phyloP scores from a whole-genome alignment of 2,888 invertebrate species.

The Mythimna albipuncta region DNA sequence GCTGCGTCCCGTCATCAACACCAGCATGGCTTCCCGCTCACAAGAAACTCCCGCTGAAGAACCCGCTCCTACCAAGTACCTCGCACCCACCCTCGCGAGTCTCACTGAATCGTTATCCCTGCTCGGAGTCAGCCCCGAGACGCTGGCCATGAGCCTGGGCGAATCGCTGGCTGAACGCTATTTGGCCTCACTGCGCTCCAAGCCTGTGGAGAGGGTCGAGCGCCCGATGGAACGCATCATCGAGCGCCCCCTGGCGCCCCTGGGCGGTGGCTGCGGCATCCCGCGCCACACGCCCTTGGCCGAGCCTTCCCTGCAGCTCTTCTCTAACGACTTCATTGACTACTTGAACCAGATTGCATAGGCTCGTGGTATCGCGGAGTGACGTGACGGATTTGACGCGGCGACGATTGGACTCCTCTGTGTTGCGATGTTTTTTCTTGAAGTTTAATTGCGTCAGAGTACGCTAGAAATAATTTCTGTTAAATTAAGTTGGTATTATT shows the following conservation, averaged over 20 bases:
- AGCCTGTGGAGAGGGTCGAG: constrained; percentile 71
- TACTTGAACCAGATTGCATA: constrained; percentile 92
- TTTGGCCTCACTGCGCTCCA: constrained; percentile 83
- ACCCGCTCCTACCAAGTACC: constrained; percentile 72
- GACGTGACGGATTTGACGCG: constrained; percentile 69
- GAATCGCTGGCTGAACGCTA: constrained; percentile 88
- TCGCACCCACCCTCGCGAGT: constrained; percentile 80
- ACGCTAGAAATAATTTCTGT: constrained; percentile 87
- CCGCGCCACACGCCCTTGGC: constrained; percentile 74
- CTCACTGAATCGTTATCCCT: constrained; percentile 86
- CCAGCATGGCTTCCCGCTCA: constrained; percentile 86
- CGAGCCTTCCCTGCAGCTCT: constrained; percentile 89
- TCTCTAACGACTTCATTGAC: constrained; percentile 92
- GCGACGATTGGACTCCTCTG: constrained; percentile 75
- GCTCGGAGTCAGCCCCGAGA: constrained; percentile 84
- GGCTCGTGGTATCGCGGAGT: constrained; percentile 61
- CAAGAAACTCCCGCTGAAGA: constrained; percentile 74
- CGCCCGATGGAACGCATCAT: constrained; percentile 63
- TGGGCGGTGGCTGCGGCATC: constrained; percentile 76
- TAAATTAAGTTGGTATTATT: constrained; percentile 90
- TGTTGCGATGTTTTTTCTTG: constrained; percentile 68
- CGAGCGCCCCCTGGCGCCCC: constrained; percentile 66
- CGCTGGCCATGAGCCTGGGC: constrained; percentile 85
- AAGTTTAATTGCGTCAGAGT: constrained; percentile 73
- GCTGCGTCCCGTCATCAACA: constrained; percentile 88